Conservation (phyloP, 2,888 invertebrate genomes). For the Ganaspis brasiliensis region DNA sequence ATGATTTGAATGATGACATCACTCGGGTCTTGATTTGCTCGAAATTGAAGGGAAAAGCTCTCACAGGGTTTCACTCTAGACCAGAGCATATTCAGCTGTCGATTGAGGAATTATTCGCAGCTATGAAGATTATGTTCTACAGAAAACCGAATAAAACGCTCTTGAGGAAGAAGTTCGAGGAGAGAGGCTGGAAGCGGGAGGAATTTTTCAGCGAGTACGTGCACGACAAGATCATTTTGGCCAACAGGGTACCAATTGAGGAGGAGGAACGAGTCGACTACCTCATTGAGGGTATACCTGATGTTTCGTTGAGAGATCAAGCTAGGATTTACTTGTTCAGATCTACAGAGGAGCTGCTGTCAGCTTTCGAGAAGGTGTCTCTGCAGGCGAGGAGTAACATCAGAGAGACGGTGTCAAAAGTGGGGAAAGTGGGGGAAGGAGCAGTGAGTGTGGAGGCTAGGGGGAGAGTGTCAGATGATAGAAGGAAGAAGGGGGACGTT, state of each 20-base stretch:
- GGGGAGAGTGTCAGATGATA: background rate
- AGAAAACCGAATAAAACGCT: conserved; percentile 50
- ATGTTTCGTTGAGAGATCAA: conserved; percentile 50
- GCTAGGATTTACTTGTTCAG: conserved; percentile 52
- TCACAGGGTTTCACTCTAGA: conserved; percentile 54
- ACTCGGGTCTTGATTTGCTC: conserved; percentile 52
- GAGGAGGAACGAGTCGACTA: conserved; percentile 54
- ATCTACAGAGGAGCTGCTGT: conserved; percentile 32
- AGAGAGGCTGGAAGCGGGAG: conserved; percentile 50
- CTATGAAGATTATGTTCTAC: conserved; percentile 56
- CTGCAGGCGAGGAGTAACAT: background rate
- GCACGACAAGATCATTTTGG: too few relatives aligned
- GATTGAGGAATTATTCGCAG: conserved; percentile 51
- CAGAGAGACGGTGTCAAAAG: background rate
- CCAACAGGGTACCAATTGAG: too few relatives aligned
- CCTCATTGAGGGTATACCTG: conserved; percentile 58
- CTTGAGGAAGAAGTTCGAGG: conserved; percentile 54
- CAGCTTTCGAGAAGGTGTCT: conserved; percentile 45
- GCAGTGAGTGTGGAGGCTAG: background rate
- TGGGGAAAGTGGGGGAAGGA: background rate
- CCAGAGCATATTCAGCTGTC: conserved; percentile 50
- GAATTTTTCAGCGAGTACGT: conserved; percentile 58
- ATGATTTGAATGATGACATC: too few relatives aligned
- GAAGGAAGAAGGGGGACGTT: background rate
- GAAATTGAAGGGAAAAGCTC: conserved; percentile 53